Conservation (phyloP, 2,888 invertebrate genomes). For the Octodonta nipae region DNA sequence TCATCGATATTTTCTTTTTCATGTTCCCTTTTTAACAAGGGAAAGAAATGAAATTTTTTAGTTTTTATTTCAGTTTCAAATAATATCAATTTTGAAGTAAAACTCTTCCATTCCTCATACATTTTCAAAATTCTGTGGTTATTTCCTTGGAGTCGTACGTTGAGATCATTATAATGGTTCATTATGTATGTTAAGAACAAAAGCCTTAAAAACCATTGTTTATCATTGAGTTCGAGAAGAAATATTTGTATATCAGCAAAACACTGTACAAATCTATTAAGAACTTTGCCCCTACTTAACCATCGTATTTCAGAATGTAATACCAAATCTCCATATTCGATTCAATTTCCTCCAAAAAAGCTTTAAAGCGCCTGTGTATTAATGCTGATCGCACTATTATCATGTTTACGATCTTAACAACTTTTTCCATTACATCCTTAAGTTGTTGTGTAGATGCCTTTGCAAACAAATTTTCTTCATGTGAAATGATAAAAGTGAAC, state of each 20-base stretch:
- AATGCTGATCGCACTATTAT: slow-evolving; percentile 18
- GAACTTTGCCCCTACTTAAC: slow-evolving; percentile 17
- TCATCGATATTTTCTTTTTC: slow-evolving; percentile 13
- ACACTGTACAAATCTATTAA: slow-evolving; percentile 19
- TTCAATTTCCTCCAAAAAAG: slow-evolving; percentile 17
- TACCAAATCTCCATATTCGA: slow-evolving; percentile 17
- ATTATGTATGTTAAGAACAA: slow-evolving; percentile 13
- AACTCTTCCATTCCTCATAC: slow-evolving; percentile 16
- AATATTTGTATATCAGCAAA: slow-evolving; percentile 4
- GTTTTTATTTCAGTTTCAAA: slow-evolving; percentile 16
- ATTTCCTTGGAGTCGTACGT: slow-evolving; percentile 15
- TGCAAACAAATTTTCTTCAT: slow-evolving; percentile 13
- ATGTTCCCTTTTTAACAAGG: slow-evolving; percentile 12
- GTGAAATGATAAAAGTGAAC: slow-evolving; percentile 18
- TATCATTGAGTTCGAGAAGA: slow-evolving; percentile 1
- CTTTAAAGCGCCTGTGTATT: slow-evolving; percentile 17
- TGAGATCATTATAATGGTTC: slow-evolving; percentile 12
- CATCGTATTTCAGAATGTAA: slow-evolving; percentile 16
- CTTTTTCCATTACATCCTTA: slow-evolving; percentile 16
- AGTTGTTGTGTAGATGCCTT: slow-evolving; percentile 4
- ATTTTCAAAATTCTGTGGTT: slow-evolving; percentile 17
- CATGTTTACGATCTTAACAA: slow-evolving; percentile 14
- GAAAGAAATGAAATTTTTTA: slow-evolving; percentile 13
- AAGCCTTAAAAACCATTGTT: slow-evolving; percentile 14
- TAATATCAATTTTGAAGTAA: too few species aligned